phyloP scores from a whole-genome alignment of 2,797 vertebrate species.

The Rachycentron canadum region DNA sequence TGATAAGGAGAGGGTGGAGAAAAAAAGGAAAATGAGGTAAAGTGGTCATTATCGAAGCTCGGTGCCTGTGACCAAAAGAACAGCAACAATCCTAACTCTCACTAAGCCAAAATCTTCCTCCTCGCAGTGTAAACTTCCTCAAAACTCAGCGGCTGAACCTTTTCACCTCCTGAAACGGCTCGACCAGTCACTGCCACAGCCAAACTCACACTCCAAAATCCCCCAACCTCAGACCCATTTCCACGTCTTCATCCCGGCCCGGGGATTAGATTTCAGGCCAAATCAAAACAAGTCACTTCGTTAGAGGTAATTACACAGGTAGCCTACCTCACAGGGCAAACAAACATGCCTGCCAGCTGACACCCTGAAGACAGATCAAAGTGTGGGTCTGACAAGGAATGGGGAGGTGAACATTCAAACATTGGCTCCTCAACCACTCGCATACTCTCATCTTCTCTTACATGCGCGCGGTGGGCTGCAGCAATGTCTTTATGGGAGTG shows the following conservation, averaged over 20 bases:
- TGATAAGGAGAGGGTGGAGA: background rate
- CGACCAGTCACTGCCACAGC: slow-evolving; percentile 32
- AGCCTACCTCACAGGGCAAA: slow-evolving; percentile 81
- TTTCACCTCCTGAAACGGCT: slow-evolving; percentile 23
- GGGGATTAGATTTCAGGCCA: slow-evolving; percentile 81
- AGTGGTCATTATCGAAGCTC: slow-evolving; percentile 29
- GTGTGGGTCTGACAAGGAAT: slow-evolving; percentile 63
- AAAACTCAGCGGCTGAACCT: slow-evolving; percentile 25
- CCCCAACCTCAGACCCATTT: slow-evolving; percentile 54
- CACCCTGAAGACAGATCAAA: slow-evolving; percentile 84
- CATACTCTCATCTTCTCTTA: slow-evolving; percentile 23
- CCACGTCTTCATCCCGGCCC: slow-evolving; percentile 68
- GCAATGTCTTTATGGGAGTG: slow-evolving; percentile 7
- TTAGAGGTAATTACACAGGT: slow-evolving; percentile 86
- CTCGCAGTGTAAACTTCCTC: slow-evolving; percentile 42
- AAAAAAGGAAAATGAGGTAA: slow-evolving; percentile 16
- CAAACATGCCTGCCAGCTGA: slow-evolving; percentile 84
- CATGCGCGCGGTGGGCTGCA: background rate
- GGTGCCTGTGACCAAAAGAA: slow-evolving; percentile 12
- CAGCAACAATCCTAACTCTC: slow-evolving; percentile 17
- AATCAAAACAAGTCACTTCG: slow-evolving; percentile 87
- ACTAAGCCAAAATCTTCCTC: slow-evolving; percentile 25
- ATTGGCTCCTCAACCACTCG: slow-evolving; percentile 35
- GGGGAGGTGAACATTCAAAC: slow-evolving; percentile 60
- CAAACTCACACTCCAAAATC: slow-evolving; percentile 56